Base-by-base conservation (phyloP, 2,888 invertebrate species). In the Rhamnusium bicolor region DNA sequence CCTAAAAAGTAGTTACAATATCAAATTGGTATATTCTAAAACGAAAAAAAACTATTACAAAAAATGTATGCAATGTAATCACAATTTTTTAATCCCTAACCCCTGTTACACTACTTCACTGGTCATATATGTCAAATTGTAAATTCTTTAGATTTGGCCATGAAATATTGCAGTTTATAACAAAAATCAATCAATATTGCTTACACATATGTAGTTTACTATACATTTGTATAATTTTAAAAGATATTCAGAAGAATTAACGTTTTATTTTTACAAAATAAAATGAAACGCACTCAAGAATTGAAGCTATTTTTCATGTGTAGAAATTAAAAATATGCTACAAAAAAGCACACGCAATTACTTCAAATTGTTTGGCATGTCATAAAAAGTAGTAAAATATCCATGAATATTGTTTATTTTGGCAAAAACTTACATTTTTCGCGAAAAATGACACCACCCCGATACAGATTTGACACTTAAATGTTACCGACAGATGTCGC, bases 381-480 rank as follows among this genome's bases (percentile, higher is more conserved):
- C 62, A 66, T 70, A 63, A 56, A 58, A 70, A 72, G 74, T 74
- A 71, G 69, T 65, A 69, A 77, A 51, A 53, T 32, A 16, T 5
- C 4, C 4, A 10, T 8, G n/a, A 65, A 63, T 32, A 53, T 32
- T 65, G 53, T 78, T 80, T 81, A 81, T 82, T 82, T 80, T 74
- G 73, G 72, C 58, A 74, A 84, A 86, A 85, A 86, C 86, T 87
- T 84, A 87, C 87, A 82, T 86, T 86, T 86, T 85, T 82, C 83
- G 78, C 73, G 82, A 82, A 85, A 86, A 86, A 84, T 87, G 87
- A 86, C 87, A 87, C 87, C 87, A 87, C 87, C 87, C 87, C 85
- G 75, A 76, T 72, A 76, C 72, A 76, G 74, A 73, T 74, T 76
- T 74, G 76, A 76, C 76, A 76, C 72, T 76, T 74, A 70, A 77